phyloP scores from a whole-genome alignment of 1,140 invertebrate species.

The Zophobas morio region DNA sequence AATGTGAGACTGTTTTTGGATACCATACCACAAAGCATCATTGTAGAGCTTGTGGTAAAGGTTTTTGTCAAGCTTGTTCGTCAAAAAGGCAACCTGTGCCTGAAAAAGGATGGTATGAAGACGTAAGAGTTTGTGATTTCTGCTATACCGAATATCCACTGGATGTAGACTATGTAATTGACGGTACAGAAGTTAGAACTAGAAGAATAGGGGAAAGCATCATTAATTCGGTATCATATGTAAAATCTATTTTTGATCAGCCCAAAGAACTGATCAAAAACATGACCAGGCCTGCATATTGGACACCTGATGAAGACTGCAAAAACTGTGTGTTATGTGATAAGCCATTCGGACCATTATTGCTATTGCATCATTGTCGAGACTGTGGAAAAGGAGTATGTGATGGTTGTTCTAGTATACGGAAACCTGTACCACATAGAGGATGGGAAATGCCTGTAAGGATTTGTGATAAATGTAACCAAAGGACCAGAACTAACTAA shows the following conservation, averaged over 20 bases:
- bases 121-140: slow-evolving; percentile 79
- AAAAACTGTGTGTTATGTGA: slow-evolving; percentile 78
- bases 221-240: slow-evolving; percentile 74
- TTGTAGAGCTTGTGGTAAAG: slow-evolving; percentile 83
- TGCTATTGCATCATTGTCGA: slow-evolving; percentile 82
- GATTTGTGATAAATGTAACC: slow-evolving; percentile 76
- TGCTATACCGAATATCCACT: slow-evolving; percentile 70
- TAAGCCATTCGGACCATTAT: slow-evolving; percentile 71
- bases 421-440: slow-evolving; percentile 76
- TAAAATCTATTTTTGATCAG: slow-evolving; percentile 62
- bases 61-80: slow-evolving; percentile 80
- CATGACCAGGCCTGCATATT: slow-evolving; percentile 82
- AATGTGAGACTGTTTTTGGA: slow-evolving; percentile 74
- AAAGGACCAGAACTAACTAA: no score
- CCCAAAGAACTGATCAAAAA: slow-evolving; percentile 80
- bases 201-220: slow-evolving; percentile 78
- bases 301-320: slow-evolving; percentile 83
- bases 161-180: slow-evolving; percentile 57
- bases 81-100: slow-evolving; percentile 75
- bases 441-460: slow-evolving; percentile 81
- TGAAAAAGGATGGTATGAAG: slow-evolving; percentile 74
- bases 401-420: slow-evolving; percentile 75
- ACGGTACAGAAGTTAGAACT: slow-evolving; percentile 69
- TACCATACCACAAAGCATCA: slow-evolving; percentile 79
- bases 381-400: slow-evolving; percentile 82